Conservation (phyloP, 2,113 vertebrate species). For the Gila orcuttii region DNA sequence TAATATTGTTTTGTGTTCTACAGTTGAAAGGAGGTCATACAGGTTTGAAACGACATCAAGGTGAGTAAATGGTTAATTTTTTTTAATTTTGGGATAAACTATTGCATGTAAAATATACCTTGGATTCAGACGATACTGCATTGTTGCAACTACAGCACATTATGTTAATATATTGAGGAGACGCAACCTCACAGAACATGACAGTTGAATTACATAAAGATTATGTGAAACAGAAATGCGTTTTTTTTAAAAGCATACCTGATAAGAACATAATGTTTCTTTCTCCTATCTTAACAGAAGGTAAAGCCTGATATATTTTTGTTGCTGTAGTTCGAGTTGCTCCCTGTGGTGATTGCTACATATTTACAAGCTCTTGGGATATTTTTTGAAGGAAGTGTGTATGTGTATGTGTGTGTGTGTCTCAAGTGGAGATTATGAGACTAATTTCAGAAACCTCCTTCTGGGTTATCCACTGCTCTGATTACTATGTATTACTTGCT, state of each 20-base stretch:
- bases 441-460: slow-evolving; percentile 41
- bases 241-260: neutral
- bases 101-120: neutral
- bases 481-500: slow-evolving; percentile 52
- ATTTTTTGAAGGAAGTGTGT: slow-evolving; percentile 16
- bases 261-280: neutral
- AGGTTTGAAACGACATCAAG: no score
- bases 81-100: no score
- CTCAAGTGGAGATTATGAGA: slow-evolving; percentile 50
- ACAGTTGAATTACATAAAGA: neutral
- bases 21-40: neutral
- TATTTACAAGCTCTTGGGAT: slow-evolving; percentile 24
- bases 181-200: neutral
- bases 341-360: slow-evolving; percentile 3
- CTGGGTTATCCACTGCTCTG: slow-evolving; percentile 44
- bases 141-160: neutral
- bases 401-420: neutral
- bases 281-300: neutral
- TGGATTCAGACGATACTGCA: neutral
- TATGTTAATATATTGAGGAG: neutral
- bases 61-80: no score
- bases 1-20: neutral
- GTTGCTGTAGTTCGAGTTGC: neutral
- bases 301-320: neutral
- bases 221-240: neutral